Evolutionary conservation across 2,888 invertebrate species (phyloP).

Genomic region (Epinotia demarniana): DNA sequence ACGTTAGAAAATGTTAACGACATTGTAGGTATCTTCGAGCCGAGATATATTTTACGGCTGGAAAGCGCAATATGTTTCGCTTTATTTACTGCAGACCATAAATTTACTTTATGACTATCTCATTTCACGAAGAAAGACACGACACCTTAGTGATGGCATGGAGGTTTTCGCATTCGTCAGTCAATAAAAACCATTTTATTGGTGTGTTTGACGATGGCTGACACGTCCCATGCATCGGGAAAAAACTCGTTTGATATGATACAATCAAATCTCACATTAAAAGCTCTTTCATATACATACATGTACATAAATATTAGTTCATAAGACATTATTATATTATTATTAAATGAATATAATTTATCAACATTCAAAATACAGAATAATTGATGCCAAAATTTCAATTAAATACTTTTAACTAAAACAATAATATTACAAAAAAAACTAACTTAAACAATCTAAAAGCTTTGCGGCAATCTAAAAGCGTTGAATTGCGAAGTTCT

Average conservation of each 20-base stretch:
- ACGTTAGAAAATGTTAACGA: constrained; percentile 61
- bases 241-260: constrained; percentile 26
- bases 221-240: constrained; percentile 45
- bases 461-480: no score
- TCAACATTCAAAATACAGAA: no score
- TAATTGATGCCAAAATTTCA: no score
- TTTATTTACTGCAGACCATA: constrained; percentile 78
- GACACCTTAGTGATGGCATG: constrained; percentile 53
- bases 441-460: no score
- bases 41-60: constrained; percentile 68
- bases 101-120: constrained; percentile 79
- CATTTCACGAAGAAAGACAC: constrained; percentile 72
- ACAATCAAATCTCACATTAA: constrained; percentile 37
- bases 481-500: no score
- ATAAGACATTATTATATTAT: no score
- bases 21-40: constrained; percentile 54
- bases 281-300: neutral
- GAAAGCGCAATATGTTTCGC: constrained; percentile 74
- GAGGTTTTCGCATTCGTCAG: constrained; percentile 63
- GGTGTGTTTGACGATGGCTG: constrained; percentile 56
- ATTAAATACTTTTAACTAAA: no score
- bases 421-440: no score
- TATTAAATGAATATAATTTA: no score
- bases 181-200: constrained; percentile 76
- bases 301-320: neutral